Conservation (phyloP, 2,888 invertebrate genomes). For the Scelioninae gen. 2 region DNA sequence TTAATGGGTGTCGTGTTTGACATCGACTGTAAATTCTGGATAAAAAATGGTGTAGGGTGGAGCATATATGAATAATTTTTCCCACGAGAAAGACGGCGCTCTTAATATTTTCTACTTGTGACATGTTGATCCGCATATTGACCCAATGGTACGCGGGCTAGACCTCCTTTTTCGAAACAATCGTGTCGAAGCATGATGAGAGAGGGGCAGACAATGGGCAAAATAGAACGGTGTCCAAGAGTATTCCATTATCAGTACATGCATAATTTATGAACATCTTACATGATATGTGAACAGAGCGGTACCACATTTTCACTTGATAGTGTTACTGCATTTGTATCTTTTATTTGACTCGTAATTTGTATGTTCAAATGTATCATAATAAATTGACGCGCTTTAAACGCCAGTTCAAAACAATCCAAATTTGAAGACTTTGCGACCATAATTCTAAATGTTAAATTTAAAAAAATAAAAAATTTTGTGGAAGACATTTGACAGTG, state of each 20-base stretch:
- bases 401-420: not conserved
- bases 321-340: conserved; percentile 12
- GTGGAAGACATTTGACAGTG: too few species aligned
- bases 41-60: not conserved
- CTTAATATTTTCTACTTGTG: conserved; percentile 42
- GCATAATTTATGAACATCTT: conserved; percentile 46
- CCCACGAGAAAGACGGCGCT: conserved; percentile 31
- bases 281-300: conserved; percentile 21
- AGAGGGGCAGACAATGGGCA: too few species aligned
- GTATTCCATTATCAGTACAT: conserved; percentile 52
- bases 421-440: not conserved
- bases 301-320: conserved; percentile 26
- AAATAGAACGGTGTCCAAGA: conserved; percentile 36
- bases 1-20: too few species aligned
- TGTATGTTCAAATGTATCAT: too few species aligned
- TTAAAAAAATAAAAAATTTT: too few species aligned
- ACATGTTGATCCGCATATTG: too few species aligned
- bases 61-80: conserved; percentile 46
- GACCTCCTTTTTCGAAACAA: conserved; percentile 37
- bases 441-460: not conserved
- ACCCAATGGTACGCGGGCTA: conserved; percentile 31
- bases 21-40: too few species aligned
- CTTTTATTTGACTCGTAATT: not conserved
- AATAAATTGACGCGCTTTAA: not conserved
- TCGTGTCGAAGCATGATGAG: conserved; percentile 39